phyloP scores from a whole-genome alignment of 92 coral and sea anemone genomes.

The Siderastrea siderea region DNA sequence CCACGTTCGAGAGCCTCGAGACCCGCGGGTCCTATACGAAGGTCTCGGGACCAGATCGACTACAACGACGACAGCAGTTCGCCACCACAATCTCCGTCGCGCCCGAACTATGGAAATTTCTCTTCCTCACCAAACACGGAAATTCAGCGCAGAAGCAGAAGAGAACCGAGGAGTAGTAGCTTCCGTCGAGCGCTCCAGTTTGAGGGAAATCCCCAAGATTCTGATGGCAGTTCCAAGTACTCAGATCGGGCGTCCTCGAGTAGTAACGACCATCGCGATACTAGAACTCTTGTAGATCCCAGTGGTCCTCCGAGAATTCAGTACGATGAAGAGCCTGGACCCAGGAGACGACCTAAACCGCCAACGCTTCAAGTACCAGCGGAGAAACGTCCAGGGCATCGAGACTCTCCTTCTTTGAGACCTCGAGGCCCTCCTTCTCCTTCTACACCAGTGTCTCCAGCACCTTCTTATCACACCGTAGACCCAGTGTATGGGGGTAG shows the following conservation, averaged over 20 bases:
- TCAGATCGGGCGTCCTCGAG: conserved; percentile 85
- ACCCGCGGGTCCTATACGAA: conserved; percentile 39
- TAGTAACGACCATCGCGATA: conserved; percentile 83
- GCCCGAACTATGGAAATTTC: conserved; percentile 34
- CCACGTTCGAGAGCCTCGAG: conserved; percentile 44
- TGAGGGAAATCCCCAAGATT: conserved; percentile 57
- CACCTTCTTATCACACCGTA: conserved; percentile 88
- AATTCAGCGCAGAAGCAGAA: conserved; percentile 54
- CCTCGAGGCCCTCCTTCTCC: conserved; percentile 41
- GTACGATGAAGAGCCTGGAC: conserved; percentile 83
- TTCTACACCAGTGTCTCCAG: conserved; percentile 85
- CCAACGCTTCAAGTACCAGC: conserved; percentile 47
- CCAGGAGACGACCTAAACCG: conserved; percentile 76
- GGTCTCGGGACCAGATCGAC: conserved; percentile 70
- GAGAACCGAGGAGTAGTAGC: conserved; percentile 78
- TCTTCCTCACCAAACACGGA: conserved; percentile 44
- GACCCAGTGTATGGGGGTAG: conserved; percentile 30
- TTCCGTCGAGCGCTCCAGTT: conserved; percentile 81
- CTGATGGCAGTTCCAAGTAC: conserved; percentile 74
- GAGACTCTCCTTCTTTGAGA: conserved; percentile 20
- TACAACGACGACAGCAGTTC: conserved; percentile 42
- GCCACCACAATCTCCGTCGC: conserved; percentile 45
- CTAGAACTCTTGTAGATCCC: conserved; percentile 42
- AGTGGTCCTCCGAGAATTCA: conserved; percentile 53
- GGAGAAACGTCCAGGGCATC: conserved; percentile 15